phyloP scores from a whole-genome alignment of 2,797 vertebrate genomes.

The Galagoides demidoff region DNA sequence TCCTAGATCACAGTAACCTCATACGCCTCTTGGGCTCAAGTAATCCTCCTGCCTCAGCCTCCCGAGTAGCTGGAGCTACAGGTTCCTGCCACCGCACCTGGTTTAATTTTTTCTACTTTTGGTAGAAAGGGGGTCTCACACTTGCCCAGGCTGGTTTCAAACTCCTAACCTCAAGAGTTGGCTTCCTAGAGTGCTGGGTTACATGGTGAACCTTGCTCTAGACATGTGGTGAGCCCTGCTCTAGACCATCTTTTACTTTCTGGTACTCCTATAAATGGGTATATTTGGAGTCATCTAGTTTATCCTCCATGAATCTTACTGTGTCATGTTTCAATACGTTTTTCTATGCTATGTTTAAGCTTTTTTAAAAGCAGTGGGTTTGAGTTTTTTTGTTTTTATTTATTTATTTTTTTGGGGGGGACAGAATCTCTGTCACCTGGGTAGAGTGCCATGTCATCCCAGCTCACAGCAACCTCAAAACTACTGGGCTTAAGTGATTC shows the following conservation, averaged over 20 bases:
- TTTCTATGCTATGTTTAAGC: conserved; percentile 13
- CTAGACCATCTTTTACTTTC: background rate
- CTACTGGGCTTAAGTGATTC: too few relatives aligned
- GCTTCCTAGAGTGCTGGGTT: background rate
- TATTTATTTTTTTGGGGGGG: too few relatives aligned
- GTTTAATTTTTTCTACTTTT: too few relatives aligned
- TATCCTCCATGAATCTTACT: background rate
- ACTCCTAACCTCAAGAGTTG: background rate
- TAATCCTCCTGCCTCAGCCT: too few relatives aligned
- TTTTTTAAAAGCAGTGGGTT: background rate
- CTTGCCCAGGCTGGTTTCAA: background rate
- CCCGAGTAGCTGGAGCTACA: too few relatives aligned
- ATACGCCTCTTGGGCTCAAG: too few relatives aligned
- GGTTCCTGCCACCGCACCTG: too few relatives aligned
- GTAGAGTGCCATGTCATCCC: too few relatives aligned
- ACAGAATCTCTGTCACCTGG: too few relatives aligned
- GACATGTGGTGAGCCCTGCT: background rate
- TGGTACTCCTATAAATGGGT: background rate
- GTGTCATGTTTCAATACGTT: background rate
- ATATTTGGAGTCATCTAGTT: background rate
- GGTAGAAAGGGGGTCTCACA: background rate
- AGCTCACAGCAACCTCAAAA: too few relatives aligned
- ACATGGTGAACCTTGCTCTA: background rate
- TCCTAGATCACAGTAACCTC: too few relatives aligned
- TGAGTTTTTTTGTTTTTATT: too few relatives aligned